phyloP scores from a whole-genome alignment of 2,888 invertebrate species.

The Mythimna lalbum region DNA sequence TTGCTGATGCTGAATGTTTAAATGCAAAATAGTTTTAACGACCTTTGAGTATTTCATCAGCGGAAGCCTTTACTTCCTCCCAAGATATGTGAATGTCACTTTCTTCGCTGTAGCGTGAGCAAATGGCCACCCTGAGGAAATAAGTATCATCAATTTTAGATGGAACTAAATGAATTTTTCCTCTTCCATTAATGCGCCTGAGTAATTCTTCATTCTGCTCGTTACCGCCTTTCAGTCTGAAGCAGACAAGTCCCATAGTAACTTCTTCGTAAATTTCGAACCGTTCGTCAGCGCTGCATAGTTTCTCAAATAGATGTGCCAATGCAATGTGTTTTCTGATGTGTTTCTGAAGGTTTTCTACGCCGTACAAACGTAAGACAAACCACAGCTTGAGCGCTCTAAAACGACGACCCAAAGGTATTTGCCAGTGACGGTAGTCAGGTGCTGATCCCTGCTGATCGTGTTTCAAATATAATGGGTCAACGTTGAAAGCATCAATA shows the following conservation, averaged over 20 bases:
- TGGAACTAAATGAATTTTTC: constrained; percentile 98
- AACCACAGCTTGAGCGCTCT: constrained; percentile 98
- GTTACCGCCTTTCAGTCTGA: constrained; percentile 96
- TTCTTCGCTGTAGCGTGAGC: constrained; percentile 95
- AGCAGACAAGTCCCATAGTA: constrained; percentile 98
- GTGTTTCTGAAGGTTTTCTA: constrained; percentile 96
- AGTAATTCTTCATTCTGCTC: constrained; percentile 95
- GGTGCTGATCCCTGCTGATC: constrained; percentile 97
- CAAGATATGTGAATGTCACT: constrained; percentile 96
- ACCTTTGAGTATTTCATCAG: constrained; percentile 92
- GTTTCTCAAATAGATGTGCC: constrained; percentile 96
- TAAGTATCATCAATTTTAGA: constrained; percentile 96
- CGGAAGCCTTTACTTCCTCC: constrained; percentile 95
- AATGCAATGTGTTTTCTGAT: constrained; percentile 96
- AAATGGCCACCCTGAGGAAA: constrained; percentile 97
- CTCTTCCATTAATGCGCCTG: constrained; percentile 96
- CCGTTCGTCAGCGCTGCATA: constrained; percentile 94
- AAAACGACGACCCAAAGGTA: constrained; percentile 98
- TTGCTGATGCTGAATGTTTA: constrained; percentile 12
- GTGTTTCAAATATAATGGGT: constrained; percentile 98
- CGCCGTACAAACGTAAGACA: constrained; percentile 96
- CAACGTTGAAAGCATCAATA: constrained; percentile 98
- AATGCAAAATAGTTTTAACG: constrained; percentile 31
- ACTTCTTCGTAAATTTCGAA: constrained; percentile 98
- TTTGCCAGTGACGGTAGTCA: constrained; percentile 99